Evolutionary conservation across 2,797 vertebrate species (phyloP).

Genomic region (Intellagama lesueurii): DNA sequence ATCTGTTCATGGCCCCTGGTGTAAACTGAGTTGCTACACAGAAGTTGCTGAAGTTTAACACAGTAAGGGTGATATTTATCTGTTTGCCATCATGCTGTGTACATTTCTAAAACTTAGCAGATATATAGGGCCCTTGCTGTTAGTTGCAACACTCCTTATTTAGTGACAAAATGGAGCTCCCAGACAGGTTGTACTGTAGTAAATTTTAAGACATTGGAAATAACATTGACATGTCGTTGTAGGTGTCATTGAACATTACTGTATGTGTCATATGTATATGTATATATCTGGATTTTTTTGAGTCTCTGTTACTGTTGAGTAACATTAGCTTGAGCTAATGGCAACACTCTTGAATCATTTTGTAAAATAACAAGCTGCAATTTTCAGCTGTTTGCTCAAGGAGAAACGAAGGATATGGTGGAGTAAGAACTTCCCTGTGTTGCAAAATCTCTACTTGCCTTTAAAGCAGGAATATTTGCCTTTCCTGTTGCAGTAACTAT

Average conservation of each 20-base stretch:
- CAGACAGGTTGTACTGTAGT: background rate
- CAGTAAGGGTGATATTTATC: constrained; percentile 2
- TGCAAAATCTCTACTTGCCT: background rate
- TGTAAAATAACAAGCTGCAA: background rate
- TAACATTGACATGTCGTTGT: constrained; percentile 5
- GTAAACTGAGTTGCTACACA: constrained; percentile 15
- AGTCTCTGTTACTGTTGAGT: background rate
- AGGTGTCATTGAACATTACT: background rate
- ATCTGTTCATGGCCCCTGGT: background rate
- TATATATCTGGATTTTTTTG: constrained; percentile 9
- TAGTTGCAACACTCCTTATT: constrained; percentile 14
- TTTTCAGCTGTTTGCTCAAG: background rate
- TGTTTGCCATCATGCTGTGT: background rate
- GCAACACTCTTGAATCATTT: background rate
- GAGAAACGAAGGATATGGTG: background rate
- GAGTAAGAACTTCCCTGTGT: background rate
- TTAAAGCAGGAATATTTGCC: background rate
- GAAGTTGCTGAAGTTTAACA: constrained; percentile 14
- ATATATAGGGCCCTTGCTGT: constrained; percentile 3
- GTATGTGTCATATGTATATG: background rate
- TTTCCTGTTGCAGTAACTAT: background rate
- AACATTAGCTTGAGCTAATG: background rate
- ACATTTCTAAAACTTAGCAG: constrained; percentile 10
- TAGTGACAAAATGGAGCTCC: constrained; percentile 13
- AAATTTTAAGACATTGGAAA: constrained; percentile 6